Percentiles rank a stretch among this genome's conserved stretches.
Evolutionary conservation across 2,888 invertebrate species (phyloP).

Genomic region (Anthophora plumipes): DNA sequence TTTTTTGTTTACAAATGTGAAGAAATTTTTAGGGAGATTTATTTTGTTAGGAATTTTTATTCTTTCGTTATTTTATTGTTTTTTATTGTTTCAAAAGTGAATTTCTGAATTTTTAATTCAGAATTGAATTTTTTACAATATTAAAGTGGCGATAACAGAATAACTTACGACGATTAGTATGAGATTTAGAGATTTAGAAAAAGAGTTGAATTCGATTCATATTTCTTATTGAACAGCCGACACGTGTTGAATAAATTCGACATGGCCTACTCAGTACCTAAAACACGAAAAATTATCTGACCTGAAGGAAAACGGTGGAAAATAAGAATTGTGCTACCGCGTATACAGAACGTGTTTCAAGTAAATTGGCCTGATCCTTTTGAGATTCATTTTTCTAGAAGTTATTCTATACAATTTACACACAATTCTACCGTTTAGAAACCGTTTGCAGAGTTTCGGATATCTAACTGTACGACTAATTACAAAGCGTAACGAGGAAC

Average conservation of each 20-base stretch:
- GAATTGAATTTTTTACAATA: background rate
- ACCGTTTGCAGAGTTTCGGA: constrained; percentile 42
- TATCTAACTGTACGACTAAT: constrained; percentile 55
- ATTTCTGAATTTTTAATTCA: no score
- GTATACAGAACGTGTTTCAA: constrained; percentile 44
- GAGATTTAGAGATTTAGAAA: background rate
- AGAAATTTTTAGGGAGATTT: background rate
- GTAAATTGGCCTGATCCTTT: constrained; percentile 38
- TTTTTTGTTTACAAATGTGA: no score
- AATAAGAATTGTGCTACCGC: constrained; percentile 13
- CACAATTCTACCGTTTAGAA: constrained; percentile 39
- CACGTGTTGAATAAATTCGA: constrained; percentile 21
- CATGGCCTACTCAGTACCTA: constrained; percentile 49
- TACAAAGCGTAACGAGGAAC: constrained; percentile 38
- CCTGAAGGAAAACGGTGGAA: constrained; percentile 12
- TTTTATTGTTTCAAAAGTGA: background rate
- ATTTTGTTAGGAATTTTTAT: background rate
- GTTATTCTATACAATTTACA: constrained; percentile 58
- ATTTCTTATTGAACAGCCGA: constrained; percentile 26
- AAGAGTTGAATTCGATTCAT: constrained; percentile 19
- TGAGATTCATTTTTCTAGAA: constrained; percentile 61
- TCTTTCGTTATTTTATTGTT: background rate
- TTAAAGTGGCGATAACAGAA: background rate
- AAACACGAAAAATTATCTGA: constrained; percentile 12
- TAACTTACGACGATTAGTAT: background rate